Evolutionary conservation across 2,113 vertebrate species (phyloP).

Genomic region (Planiliza haematocheilus): DNA sequence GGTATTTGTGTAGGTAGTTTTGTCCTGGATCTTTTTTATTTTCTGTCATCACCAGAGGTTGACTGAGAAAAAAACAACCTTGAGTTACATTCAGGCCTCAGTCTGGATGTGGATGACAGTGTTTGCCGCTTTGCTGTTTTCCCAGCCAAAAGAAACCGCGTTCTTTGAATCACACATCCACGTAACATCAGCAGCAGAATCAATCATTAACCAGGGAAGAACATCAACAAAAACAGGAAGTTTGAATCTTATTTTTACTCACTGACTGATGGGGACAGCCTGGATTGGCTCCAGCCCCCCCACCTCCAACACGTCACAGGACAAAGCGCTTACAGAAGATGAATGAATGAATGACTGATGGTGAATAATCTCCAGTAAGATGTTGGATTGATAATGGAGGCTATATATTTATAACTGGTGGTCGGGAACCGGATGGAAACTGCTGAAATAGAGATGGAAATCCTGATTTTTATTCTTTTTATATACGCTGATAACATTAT

Average conservation of each 20-base stretch:
- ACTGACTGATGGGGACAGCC: background rate
- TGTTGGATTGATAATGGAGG: background rate
- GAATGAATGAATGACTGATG: too few species aligned
- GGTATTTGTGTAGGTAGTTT: conserved; percentile 23
- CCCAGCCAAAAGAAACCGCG: conserved; percentile 8
- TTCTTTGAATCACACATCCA: conserved; percentile 18
- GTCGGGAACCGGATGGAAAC: conserved; percentile 22
- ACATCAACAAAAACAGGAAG: conserved; percentile 10
- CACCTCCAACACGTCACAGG: too few species aligned
- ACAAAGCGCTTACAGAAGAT: too few species aligned
- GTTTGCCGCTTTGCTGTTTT: conserved; percentile 6
- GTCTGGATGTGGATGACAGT: conserved; percentile 15
- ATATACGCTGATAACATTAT: too few species aligned
- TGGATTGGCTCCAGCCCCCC: too few species aligned
- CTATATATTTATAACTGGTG: conserved; percentile 17
- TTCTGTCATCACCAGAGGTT: conserved; percentile 19
- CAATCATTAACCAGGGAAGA: conserved; percentile 20
- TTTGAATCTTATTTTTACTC: background rate
- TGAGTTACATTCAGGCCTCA: conserved; percentile 29
- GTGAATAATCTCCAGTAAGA: too few species aligned
- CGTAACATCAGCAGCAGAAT: conserved; percentile 19
- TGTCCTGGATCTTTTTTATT: background rate
- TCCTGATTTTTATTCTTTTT: too few species aligned
- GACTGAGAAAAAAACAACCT: conserved; percentile 49
- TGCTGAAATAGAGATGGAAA: too few species aligned